Evolutionary conservation across 2,888 invertebrate genomes (phyloP), one percentile per base, ranked within the genome.

Genomic region (Alitta virens): DNA sequence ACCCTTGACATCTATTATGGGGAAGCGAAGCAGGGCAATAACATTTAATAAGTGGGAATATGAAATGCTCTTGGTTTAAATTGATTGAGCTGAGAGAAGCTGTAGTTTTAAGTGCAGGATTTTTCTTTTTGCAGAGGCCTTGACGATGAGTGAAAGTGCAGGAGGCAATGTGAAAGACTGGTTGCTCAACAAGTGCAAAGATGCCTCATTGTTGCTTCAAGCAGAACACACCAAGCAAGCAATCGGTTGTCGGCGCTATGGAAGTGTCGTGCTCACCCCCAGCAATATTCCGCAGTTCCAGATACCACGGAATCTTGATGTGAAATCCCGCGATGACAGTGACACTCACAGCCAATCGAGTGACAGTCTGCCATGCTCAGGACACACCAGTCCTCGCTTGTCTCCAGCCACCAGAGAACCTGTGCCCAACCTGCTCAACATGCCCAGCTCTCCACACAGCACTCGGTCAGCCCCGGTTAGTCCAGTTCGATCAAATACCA

Each of bases 401-500:
- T 46, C 50, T 7, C 38, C 42, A 7, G 26, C 27, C n/a, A 25
- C 57, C n/a, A 12, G 23, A 23, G 46, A 46, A 46, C 21, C 46
- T 9, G 24, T 38, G 2, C 49, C 43, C 2, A 33, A 50, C 24
- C 59, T 59, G 1, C 25, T 52, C 7, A 27, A 50, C 23, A n/a
- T 5, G 46, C 46, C 46, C 18, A 21, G 5, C 18, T 27, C 38
- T 16, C 40, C 59, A 14, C 16, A 21, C 38, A 27, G 52, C 38
- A 23, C 51, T n/a, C 50, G 52, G 21, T 59, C 59, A 18, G 52
- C 59, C 2, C 59, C 59, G 2, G 59, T 59, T 14, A 59, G 59
- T 16, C 59, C 59, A 21, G 56, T 24, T 24, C 23, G 23, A 9
- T 5, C 12, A 1, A n/a, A 40, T 21, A 25, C 26, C 2, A 38